A percentile compares a stretch with the other conserved stretches of the same genome.
Evolutionary conservation across 2,113 vertebrate genomes (phyloP).

Genomic region (Ranitomeya variabilis): DNA sequence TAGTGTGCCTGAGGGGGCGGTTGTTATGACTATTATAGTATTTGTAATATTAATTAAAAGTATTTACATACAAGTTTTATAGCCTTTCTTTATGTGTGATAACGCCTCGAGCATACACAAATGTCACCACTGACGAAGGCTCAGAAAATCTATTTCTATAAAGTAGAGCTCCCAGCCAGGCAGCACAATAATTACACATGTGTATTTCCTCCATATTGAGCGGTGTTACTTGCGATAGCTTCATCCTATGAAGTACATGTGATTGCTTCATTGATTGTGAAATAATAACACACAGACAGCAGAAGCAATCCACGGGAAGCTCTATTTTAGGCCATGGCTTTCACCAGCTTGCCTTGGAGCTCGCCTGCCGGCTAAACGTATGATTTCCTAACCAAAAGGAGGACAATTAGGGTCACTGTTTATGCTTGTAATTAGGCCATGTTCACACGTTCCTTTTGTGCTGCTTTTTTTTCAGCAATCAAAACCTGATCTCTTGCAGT

Average conservation of each 20-base stretch:
- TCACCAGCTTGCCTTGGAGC: neutral
- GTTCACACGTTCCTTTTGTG: too few relatives aligned
- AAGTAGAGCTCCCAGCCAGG: neutral
- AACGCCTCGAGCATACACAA: too few relatives aligned
- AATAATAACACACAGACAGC: neutral
- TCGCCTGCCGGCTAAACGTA: neutral
- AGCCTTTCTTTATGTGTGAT: too few relatives aligned
- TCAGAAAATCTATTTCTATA: too few relatives aligned
- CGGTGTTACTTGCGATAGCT: neutral
- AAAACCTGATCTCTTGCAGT: too few relatives aligned
- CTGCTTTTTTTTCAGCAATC: too few relatives aligned
- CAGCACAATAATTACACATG: neutral
- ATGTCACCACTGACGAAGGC: too few relatives aligned
- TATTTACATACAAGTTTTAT: too few relatives aligned
- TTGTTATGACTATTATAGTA: too few relatives aligned
- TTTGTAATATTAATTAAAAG: too few relatives aligned
- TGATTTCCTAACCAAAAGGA: neutral
- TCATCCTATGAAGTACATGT: neutral
- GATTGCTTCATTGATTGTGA: neutral
- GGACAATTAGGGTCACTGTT: slow-evolving; percentile 10
- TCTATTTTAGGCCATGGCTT: neutral
- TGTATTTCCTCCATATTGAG: neutral
- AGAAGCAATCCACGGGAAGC: neutral
- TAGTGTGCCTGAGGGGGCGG: too few relatives aligned
- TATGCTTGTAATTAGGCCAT: neutral